Evolutionary conservation across 2,888 invertebrate genomes (phyloP).

Genomic region (Drosophila austrosaltans): DNA sequence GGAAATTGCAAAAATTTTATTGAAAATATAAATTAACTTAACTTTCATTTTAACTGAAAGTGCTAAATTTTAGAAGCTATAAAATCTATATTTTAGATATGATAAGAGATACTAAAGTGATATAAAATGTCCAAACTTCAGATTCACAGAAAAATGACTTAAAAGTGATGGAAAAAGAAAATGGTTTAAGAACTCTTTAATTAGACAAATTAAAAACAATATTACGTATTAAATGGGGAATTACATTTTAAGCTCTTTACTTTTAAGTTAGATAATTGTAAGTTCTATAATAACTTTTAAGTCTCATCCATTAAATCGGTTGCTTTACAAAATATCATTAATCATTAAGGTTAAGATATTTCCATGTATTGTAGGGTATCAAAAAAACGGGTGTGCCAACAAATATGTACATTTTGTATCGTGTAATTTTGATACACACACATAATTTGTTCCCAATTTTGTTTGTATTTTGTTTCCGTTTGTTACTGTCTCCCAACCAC

Average conservation of each 20-base stretch:
- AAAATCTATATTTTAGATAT: no score
- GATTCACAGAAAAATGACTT: no score
- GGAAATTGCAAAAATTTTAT: no score
- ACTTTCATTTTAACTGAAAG: no score
- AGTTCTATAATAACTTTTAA: not conserved
- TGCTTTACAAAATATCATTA: constrained; percentile 62
- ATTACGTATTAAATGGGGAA: no score
- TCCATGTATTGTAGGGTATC: constrained; percentile 49
- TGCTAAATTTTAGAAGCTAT: no score
- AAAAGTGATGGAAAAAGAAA: no score
- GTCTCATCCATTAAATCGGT: not conserved
- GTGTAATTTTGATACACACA: constrained; percentile 12
- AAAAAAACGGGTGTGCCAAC: constrained; percentile 78
- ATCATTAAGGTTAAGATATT: constrained; percentile 19
- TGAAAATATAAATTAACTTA: no score
- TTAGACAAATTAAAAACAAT: no score
- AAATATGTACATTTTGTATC: constrained; percentile 77
- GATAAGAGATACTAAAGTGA: no score
- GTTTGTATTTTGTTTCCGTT: constrained; percentile 23
- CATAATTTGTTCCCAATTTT: constrained; percentile 11
- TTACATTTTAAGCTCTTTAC: not conserved
- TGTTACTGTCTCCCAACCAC: constrained; percentile 1
- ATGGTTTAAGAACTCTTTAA: no score
- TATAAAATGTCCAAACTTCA: no score
- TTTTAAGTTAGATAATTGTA: constrained; percentile 7